Percentiles rank a stretch among this genome's conserved stretches.
These are phyloP conservation scores for Aurelia coerulea DNA, from an alignment of 30 jellyfish, hydroid and myxozoan genomes.

Conservation along the genomic window DNA sequence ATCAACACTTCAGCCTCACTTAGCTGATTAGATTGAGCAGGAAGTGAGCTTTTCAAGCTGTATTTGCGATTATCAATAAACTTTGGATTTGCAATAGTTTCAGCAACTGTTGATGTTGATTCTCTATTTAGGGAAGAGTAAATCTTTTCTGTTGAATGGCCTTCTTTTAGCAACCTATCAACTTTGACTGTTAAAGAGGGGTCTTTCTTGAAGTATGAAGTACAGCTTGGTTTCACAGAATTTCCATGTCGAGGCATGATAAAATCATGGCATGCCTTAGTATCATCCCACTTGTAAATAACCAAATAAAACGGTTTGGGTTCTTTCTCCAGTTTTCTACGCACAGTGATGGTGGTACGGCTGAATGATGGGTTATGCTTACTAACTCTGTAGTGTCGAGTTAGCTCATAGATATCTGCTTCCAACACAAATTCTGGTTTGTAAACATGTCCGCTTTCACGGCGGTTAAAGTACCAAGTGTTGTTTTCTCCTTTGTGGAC, in stretches of 20 bases:
- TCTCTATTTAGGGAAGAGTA: not conserved
- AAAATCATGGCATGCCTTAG: not conserved
- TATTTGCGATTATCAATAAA: not conserved
- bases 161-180: not conserved
- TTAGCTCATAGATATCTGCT: conserved; percentile 5
- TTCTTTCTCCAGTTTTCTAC: not conserved
- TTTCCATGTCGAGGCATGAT: conserved; percentile 14
- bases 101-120: not conserved
- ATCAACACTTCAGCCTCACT: too few relatives aligned
- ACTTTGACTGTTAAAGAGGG: not conserved
- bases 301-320: not conserved
- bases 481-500: conserved; percentile 4
- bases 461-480: too few relatives aligned
- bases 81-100: conserved; percentile 1
- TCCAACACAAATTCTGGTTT: not conserved
- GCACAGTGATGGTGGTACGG: not conserved
- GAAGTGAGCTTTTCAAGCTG: too few relatives aligned
- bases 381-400: not conserved
- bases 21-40: too few relatives aligned
- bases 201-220: not conserved
- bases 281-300: not conserved
- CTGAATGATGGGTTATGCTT: conserved; percentile 2
- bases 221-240: not conserved
- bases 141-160: not conserved
- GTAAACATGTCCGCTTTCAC: not conserved